A percentile compares a stretch with the other conserved stretches of the same genome.
phyloP scores from a whole-genome alignment of 2,888 invertebrate species.

The Troilus luridus region DNA sequence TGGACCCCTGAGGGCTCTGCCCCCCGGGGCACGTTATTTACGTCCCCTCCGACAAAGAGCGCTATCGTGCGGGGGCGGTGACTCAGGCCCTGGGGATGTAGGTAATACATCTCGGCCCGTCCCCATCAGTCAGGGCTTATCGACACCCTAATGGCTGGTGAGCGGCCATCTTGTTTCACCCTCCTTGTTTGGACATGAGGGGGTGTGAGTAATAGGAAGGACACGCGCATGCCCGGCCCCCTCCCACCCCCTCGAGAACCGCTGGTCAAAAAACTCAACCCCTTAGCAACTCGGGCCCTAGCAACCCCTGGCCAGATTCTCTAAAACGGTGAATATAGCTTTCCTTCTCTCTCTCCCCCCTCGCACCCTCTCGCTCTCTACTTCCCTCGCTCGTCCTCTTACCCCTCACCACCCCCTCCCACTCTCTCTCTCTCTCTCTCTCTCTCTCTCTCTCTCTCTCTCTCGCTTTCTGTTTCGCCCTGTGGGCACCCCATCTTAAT shows the following conservation, averaged over 20 bases:
- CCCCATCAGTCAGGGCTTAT: constrained; percentile 57
- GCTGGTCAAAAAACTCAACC: constrained; percentile 65
- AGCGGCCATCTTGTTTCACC: constrained; percentile 64
- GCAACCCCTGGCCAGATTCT: constrained; percentile 57
- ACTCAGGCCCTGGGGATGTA: constrained; percentile 51
- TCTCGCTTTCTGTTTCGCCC: constrained; percentile 43
- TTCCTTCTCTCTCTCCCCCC: constrained; percentile 53
- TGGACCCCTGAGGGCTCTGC: background rate
- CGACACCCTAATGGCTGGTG: constrained; percentile 64
- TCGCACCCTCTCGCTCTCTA: constrained; percentile 5
- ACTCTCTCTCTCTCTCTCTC: background rate
- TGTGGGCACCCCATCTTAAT: constrained; percentile 47
- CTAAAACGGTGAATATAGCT: constrained; percentile 44
- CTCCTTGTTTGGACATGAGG: constrained; percentile 57
- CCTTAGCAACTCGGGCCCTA: constrained; percentile 62
- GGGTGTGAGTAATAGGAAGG: constrained; percentile 61
- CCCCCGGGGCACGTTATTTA: constrained; percentile 40
- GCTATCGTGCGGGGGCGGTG: constrained; percentile 33
- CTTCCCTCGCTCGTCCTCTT: background rate
- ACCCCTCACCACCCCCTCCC: background rate
- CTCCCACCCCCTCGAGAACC: constrained; percentile 59
- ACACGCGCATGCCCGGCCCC: constrained; percentile 63
- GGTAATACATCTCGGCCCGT: constrained; percentile 55
- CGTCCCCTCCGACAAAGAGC: constrained; percentile 4
- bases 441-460: background rate